Conservation (phyloP, 2,888 invertebrate genomes). For the Pseudococcus longispinus region DNA sequence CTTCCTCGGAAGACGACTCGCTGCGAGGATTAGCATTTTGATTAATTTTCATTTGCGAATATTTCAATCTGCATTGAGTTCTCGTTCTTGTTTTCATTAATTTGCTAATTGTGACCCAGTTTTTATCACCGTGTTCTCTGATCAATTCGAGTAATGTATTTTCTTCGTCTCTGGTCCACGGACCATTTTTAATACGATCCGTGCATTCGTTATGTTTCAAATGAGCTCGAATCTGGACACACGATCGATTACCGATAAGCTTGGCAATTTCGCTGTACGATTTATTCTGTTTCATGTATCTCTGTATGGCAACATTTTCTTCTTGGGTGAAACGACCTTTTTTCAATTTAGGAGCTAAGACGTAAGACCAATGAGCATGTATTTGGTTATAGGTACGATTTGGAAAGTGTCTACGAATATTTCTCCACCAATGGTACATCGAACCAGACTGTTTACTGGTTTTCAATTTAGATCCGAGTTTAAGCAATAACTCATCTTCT, state of each 20-base stretch:
- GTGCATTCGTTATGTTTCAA: not conserved
- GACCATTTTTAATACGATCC: not conserved
- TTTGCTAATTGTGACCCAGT: constrained; percentile 46
- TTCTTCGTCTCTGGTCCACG: constrained; percentile 48
- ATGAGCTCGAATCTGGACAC: constrained; percentile 41
- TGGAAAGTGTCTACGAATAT: constrained; percentile 43
- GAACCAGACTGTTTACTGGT: not conserved
- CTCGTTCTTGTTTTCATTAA: constrained; percentile 23
- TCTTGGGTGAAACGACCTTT: constrained; percentile 47
- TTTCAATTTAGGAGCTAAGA: constrained; percentile 30
- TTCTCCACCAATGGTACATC: constrained; percentile 29
- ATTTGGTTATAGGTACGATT: constrained; percentile 23
- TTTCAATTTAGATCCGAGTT: not conserved
- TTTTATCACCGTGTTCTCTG: constrained; percentile 33
- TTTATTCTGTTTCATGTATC: not conserved
- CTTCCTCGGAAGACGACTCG: not conserved
- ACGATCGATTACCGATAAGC: not conserved
- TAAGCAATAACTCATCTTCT: constrained; percentile 48
- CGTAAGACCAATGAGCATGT: constrained; percentile 39
- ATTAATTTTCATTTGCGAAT: not conserved
- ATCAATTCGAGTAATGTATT: not conserved
- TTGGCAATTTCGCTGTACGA: constrained; percentile 37
- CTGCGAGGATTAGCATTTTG: not conserved
- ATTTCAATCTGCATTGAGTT: constrained; percentile 55
- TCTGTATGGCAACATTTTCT: not conserved